phyloP scores from a whole-genome alignment of 2,113 vertebrate genomes.

The Neolamprologus sp. region DNA sequence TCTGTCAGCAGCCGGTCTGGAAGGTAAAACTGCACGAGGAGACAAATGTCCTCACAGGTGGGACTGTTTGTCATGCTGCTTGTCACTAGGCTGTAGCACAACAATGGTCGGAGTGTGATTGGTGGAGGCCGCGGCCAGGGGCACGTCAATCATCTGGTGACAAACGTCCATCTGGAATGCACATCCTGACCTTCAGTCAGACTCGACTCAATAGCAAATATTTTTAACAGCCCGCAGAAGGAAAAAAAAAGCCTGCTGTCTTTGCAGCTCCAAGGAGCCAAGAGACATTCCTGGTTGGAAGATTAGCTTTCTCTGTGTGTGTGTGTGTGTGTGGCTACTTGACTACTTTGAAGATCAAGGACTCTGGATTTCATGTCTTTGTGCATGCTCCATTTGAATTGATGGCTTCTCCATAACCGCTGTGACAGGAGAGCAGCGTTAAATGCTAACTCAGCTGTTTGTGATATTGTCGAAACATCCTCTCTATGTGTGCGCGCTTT shows the following conservation, averaged over 20 bases:
- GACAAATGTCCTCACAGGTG: conserved; percentile 59
- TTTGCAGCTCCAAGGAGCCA: conserved; percentile 45
- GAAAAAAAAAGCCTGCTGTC: conserved; percentile 32
- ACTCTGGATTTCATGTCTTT: conserved; percentile 35
- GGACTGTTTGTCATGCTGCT: conserved; percentile 44
- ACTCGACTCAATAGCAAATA: conserved; percentile 29
- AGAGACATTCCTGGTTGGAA: conserved; percentile 45
- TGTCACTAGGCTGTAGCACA: conserved; percentile 41
- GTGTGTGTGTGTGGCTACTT: not conserved
- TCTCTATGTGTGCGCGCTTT: not conserved
- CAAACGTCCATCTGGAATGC: conserved; percentile 57
- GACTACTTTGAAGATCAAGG: conserved; percentile 49
- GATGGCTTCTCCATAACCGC: conserved; percentile 44
- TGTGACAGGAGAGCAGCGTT: conserved; percentile 5
- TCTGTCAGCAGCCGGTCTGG: not conserved
- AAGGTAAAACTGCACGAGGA: not conserved
- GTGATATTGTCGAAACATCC: not conserved
- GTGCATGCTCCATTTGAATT: conserved; percentile 19
- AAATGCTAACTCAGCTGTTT: conserved; percentile 46
- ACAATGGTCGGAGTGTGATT: conserved; percentile 47
- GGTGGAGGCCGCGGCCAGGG: conserved; percentile 21
- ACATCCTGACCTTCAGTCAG: conserved; percentile 48
- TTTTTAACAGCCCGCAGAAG: conserved; percentile 43
- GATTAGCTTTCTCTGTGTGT: not conserved
- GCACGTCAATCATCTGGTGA: conserved; percentile 39